Evolutionary conservation across 2,113 vertebrate species (phyloP).

Genomic region (Collichthys lucidus): DNA sequence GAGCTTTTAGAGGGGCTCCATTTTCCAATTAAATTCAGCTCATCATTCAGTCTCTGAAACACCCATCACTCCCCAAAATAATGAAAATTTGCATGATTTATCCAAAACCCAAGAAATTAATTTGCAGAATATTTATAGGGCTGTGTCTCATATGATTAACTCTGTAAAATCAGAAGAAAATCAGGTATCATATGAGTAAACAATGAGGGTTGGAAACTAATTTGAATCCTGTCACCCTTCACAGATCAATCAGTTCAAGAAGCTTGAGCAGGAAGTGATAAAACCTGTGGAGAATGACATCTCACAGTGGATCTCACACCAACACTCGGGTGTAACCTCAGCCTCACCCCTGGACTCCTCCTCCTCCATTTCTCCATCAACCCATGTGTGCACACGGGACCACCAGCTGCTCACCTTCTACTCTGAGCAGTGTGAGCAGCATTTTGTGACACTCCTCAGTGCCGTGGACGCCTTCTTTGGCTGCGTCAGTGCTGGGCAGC

Average conservation of each 20-base stretch:
- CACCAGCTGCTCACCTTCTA: constrained; percentile 93
- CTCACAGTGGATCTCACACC: constrained; percentile 91
- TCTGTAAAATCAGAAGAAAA: not conserved
- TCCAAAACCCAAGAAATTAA: too few species aligned
- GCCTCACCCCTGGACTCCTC: constrained; percentile 59
- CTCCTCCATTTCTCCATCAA: constrained; percentile 50
- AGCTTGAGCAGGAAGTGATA: constrained; percentile 94
- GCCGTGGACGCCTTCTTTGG: constrained; percentile 94
- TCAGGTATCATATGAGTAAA: too few species aligned
- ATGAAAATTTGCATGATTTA: too few species aligned
- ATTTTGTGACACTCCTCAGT: constrained; percentile 92
- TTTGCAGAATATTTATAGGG: not conserved
- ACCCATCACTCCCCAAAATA: too few species aligned
- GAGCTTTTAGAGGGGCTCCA: too few species aligned
- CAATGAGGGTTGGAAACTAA: constrained; percentile 1
- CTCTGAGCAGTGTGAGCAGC: constrained; percentile 92
- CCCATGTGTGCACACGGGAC: constrained; percentile 83
- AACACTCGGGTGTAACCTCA: constrained; percentile 63
- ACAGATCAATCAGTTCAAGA: constrained; percentile 95
- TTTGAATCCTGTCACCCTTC: constrained; percentile 18
- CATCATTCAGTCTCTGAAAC: too few species aligned
- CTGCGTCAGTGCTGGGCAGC: constrained; percentile 90
- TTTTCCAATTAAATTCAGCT: too few species aligned
- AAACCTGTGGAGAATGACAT: constrained; percentile 96
- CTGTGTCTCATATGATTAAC: not conserved